Base-by-base conservation (phyloP, 2,113 vertebrate species). In the Orcinus orca region DNA sequence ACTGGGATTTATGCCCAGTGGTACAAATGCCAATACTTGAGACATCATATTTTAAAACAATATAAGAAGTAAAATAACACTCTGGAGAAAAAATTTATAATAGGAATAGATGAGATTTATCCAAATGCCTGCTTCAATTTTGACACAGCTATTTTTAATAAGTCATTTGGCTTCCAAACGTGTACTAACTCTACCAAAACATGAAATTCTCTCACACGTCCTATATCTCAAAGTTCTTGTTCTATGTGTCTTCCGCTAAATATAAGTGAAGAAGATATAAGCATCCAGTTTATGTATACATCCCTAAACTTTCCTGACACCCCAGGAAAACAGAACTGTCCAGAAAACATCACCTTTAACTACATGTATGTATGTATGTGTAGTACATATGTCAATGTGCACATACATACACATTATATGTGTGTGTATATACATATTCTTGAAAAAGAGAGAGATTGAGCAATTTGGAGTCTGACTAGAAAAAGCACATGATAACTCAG, bases 41-140 rank as follows among this genome's bases (percentile, higher is more conserved):
- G n/a, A 83, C 58, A 67, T 67, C 8, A 53, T 67, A 83, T 41
- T 94, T 82, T 62, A 77, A 90, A 36, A 76, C 4, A 95, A 74
- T 53, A 71, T 67, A 81, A 60, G 47, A 79, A 95, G 17, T n/a
- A 84, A 81, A 92, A 84, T 77, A 53, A 70, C 62, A 3, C 2
- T 95, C 26, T 70, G 74, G 14, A 70, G 17, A 4, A 90, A 79
- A 71, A 70, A 50, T 95, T 20, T 87, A 5, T 74, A 85, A 23
- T 8, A 92, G 4, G 23, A 88, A 88, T 70, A 77, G 23, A 68
- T 62, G 50, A 62, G 1, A 60, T 58, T 65, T 80, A 63, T 8
- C 9, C n/a, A 93, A 68, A 76, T 93, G 36, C 4, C 23, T 63
- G 26, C 60, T 85, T 95, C 13, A 62, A 25, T 74, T 73, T 71